Percentiles rank a stretch among this genome's conserved stretches.
Evolutionary conservation across 2,888 invertebrate genomes (phyloP).

Genomic region (Eulithis prunata): DNA sequence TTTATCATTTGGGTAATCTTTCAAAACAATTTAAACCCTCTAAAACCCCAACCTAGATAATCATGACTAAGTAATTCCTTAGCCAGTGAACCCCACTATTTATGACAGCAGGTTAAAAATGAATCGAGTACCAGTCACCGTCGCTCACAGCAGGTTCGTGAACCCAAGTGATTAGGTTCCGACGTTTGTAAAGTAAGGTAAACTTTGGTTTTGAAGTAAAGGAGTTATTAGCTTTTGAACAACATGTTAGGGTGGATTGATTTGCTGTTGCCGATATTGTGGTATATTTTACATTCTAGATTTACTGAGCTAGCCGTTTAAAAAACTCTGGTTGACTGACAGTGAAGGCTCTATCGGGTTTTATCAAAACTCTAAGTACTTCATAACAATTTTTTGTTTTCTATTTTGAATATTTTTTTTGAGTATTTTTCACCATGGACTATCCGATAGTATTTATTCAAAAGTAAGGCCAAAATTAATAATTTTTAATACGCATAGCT

Average conservation of each 20-base stretch:
- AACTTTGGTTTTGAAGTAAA: constrained; percentile 40
- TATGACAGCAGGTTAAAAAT: constrained; percentile 47
- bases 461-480: too few species aligned
- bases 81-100: constrained; percentile 30
- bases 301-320: not conserved
- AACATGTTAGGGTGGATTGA: constrained; percentile 36
- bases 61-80: constrained; percentile 18
- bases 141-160: constrained; percentile 53
- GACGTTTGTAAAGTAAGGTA: constrained; percentile 35
- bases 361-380: too few species aligned
- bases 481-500: too few species aligned
- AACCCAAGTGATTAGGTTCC: constrained; percentile 57
- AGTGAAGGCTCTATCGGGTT: too few species aligned
- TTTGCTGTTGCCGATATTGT: constrained; percentile 20
- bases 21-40: not conserved
- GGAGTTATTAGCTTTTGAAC: constrained; percentile 43
- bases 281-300: not conserved
- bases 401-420: too few species aligned
- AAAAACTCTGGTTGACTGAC: too few species aligned
- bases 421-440: too few species aligned
- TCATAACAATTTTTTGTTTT: too few species aligned
- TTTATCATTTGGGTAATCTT: too few species aligned
- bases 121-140: constrained; percentile 49
- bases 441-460: too few species aligned
- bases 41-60: constrained; percentile 3